Percentiles rank a stretch among this genome's conserved stretches.
phyloP scores from a whole-genome alignment of 2,888 invertebrate species.

The Beris morrisii region DNA sequence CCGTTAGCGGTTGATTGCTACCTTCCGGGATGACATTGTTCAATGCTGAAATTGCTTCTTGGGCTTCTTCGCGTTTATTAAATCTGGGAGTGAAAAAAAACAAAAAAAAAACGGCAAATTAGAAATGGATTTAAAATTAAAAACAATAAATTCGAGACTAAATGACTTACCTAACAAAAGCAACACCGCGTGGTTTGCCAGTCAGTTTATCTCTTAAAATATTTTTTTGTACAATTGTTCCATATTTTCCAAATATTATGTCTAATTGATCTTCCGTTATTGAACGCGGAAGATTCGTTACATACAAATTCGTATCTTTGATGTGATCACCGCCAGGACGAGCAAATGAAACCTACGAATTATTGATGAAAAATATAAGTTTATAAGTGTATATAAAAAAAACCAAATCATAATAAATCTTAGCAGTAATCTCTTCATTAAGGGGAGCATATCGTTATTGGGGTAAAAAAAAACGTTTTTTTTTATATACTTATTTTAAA shows the following conservation, averaged over 20 bases:
- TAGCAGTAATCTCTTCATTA: too few species aligned
- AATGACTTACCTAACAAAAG: conserved; percentile 77
- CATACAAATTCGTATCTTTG: conserved; percentile 92
- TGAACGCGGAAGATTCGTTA: conserved; percentile 87
- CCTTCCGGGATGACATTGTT: conserved; percentile 85
- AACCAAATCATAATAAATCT: too few species aligned
- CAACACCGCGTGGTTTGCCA: conserved; percentile 85
- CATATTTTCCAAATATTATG: conserved; percentile 83
- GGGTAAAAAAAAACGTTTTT: too few species aligned
- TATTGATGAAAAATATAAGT: too few species aligned
- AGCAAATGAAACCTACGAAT: conserved; percentile 79
- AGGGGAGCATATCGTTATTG: too few species aligned
- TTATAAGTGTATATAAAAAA: too few species aligned
- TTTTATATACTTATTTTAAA: too few species aligned
- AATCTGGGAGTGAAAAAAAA: conserved; percentile 61
- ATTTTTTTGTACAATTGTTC: conserved; percentile 89
- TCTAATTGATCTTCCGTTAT: conserved; percentile 82
- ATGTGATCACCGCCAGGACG: conserved; percentile 89
- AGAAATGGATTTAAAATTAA: conserved; percentile 9
- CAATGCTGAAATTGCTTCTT: conserved; percentile 82
- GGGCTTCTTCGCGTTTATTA: conserved; percentile 86
- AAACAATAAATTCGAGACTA: neutral
- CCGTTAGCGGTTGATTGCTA: conserved; percentile 78
- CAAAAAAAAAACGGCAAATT: conserved; percentile 21
- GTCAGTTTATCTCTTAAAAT: conserved; percentile 87